Base-by-base conservation (phyloP, 2,113 vertebrate species). In the Oncorhynchus kisutch region DNA sequence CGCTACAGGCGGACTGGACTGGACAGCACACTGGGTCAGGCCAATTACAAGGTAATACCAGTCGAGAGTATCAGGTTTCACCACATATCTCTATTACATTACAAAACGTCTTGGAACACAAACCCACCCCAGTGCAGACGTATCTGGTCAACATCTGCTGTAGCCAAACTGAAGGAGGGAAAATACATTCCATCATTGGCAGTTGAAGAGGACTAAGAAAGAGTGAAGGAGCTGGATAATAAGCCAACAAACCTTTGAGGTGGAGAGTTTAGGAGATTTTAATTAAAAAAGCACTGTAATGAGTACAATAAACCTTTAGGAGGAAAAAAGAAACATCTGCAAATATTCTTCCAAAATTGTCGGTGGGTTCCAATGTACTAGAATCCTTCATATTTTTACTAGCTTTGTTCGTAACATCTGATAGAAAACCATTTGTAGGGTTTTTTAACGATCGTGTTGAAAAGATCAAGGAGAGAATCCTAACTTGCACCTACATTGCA, bases 11-110 rank as follows among this genome's bases (percentile, higher is more conserved):
- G 18, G 39, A 77, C 79, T 34, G 76, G 76, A 31, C 76, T 20
- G 78, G 60, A 74, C 71, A 69, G 78, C 2, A 27, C 62, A 81
- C 76, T 73, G 78, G 77, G 54, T 89, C 79, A 74, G 83, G 84
- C 72, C 79, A 84, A 74, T 80, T 86, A 83, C 78, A 73, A 78
- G 82, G 84, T 72, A 84, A 81, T 86, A 83, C 89, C 82, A 84
- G 82, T 77, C 79, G 84, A 87, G 82, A 86, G 84, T 90, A 92
- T 87, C 90, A 81, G 78, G 85, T 92, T 91, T 76, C 84, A 75
- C 82, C 81, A 82, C 81, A 85, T 90, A 90, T 91, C 90, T 91
- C 82, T 70, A 82, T 79, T 84, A 66, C 12, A 20, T 86, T 87
- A 88, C 85, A 77, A 84, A 87, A 89, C 85, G 86, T 85, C 85